Base-by-base conservation (phyloP, 2,888 invertebrate species). In the Harpalus rubripes region DNA sequence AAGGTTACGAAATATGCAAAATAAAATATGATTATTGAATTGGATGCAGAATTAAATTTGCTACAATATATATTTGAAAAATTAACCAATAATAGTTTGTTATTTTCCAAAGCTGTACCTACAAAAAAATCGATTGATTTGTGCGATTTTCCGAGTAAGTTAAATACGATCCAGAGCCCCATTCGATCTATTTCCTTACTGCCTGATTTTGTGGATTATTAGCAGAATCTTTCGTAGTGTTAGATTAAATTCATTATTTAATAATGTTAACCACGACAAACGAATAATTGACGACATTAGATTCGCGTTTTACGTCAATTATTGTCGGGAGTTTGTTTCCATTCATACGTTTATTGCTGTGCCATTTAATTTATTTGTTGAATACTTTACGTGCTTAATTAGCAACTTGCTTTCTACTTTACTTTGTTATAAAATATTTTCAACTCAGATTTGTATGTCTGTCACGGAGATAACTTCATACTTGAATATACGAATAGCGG, bases 261-360 rank as follows among this genome's bases (percentile, higher is more conserved):
- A 78, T 76, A 41, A 52, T 78, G 78, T 78, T 78, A 78, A 78
- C 78, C 78, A 58, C 58, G 52, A 76, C 72, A 44, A 56, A 15
- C 44, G 76, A 76, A 76, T 76, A 52, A 78, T 78, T 74, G 72
- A 74, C 72, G 18, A 44, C 6, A 78, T 78, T 78, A 44, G 74
- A 74, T 16, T 74, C 78, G 78, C 78, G 56, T 78, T 78, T 81
- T 26, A 52, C 78, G 84, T 84, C 84, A 84, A 84, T 84, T 84
- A 81, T 81, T 81, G 81, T 81, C 56, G 68, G 15, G 58, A 78
- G 12, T 26, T 58, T 74, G 52, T 44, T 74, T 74, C 44, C 16
- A 58, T 58, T 58, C 56, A 78, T 81, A 81, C 81, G 84, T 84
- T 84, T 84, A 84, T 83, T 78, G 78, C 84, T 84, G 84, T 84